Conservation (phyloP, 2,888 invertebrate genomes). For the Megamerina dolium region DNA sequence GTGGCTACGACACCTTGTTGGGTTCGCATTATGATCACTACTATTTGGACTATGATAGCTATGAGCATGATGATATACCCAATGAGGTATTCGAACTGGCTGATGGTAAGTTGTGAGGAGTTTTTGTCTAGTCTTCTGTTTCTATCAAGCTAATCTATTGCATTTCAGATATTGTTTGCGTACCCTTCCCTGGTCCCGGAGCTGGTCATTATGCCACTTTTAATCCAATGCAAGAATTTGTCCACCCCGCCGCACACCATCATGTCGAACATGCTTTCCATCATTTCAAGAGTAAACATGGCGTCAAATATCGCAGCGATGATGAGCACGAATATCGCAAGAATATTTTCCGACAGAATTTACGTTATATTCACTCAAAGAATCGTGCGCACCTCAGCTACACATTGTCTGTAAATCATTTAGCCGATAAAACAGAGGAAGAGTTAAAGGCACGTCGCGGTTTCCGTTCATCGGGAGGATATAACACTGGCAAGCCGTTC, state of each 20-base stretch:
- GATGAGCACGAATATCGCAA: constrained; percentile 65
- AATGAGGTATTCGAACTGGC: constrained; percentile 64
- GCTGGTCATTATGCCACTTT: constrained; percentile 74
- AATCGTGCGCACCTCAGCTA: constrained; percentile 72
- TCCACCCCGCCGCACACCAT: constrained; percentile 64
- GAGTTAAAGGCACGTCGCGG: constrained; percentile 75
- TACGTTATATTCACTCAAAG: constrained; percentile 72
- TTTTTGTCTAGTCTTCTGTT: no score
- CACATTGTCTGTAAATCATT: constrained; percentile 75
- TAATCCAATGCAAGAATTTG: constrained; percentile 90
- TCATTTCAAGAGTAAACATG: constrained; percentile 66
- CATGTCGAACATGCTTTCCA: constrained; percentile 72
- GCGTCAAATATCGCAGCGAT: constrained; percentile 59
- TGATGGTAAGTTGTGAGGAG: constrained; percentile 51
- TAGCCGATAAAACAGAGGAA: constrained; percentile 73
- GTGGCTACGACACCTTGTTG: constrained; percentile 83
- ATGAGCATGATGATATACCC: constrained; percentile 61
- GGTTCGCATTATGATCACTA: constrained; percentile 97
- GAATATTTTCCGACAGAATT: constrained; percentile 79
- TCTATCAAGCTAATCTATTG: no score
- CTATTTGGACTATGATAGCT: constrained; percentile 71
- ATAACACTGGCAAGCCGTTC: constrained; percentile 73
- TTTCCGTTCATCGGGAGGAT: constrained; percentile 55
- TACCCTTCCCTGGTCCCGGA: constrained; percentile 85
- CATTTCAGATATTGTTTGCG: constrained; percentile 59